phyloP scores from a whole-genome alignment of 2,113 vertebrate species.

The Malaclemys terrapin region DNA sequence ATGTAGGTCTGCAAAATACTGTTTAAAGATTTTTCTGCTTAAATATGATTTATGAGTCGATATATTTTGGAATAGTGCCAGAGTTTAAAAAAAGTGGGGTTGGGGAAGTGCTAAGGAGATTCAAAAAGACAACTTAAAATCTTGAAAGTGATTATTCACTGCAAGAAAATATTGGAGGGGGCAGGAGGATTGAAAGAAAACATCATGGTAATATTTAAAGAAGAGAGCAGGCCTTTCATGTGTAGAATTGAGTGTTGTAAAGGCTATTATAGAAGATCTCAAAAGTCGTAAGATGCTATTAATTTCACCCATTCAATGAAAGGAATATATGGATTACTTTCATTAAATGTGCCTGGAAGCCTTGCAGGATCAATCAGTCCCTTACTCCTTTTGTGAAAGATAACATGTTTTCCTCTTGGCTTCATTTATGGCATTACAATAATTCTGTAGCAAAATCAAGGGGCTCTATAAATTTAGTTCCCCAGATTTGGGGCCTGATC shows the following conservation, averaged over 20 bases:
- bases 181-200: slow-evolving; percentile 11
- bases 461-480: not conserved
- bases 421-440: not conserved
- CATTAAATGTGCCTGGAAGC: not conserved
- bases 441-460: not conserved
- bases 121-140: slow-evolving; percentile 38
- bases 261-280: not conserved
- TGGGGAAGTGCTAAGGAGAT: not conserved
- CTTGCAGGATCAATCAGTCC: not conserved
- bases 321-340: slow-evolving; percentile 11
- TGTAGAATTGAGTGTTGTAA: not conserved
- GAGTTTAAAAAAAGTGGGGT: slow-evolving; percentile 17
- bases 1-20: slow-evolving; percentile 50
- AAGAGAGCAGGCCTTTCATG: not conserved
- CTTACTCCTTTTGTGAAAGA: not conserved
- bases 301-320: slow-evolving; percentile 4
- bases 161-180: not conserved
- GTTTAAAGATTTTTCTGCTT: slow-evolving; percentile 51
- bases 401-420: not conserved
- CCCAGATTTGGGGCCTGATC: not conserved
- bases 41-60: slow-evolving; percentile 56
- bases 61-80: slow-evolving; percentile 53
- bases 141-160: slow-evolving; percentile 23
- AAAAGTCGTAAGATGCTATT: slow-evolving; percentile 21
- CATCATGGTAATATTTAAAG: not conserved